Base-by-base conservation (phyloP, 2,113 vertebrate species). In the Vimba vimba region DNA sequence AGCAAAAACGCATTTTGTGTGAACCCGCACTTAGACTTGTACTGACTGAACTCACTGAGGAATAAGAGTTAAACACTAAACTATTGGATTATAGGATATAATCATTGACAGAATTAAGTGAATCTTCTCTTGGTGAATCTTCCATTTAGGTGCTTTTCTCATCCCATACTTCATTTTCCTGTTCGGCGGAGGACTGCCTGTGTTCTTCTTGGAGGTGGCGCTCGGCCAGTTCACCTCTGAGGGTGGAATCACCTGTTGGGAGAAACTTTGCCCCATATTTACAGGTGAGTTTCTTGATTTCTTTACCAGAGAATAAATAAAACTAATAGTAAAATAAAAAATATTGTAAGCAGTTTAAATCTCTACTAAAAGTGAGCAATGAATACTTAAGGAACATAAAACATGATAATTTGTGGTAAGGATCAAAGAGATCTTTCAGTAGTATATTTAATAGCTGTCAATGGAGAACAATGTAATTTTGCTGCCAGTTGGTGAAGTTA, bases 171-270 rank as follows among this genome's bases (percentile, higher is more conserved):
- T 98, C 94, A 99, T 99, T 91, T 99, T 99, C 95, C 96, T 99
- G 95, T 98, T 99, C 88, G 98, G 98, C 75, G 97, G 98, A 74
- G 98, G 98, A 91, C 95, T 99, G 92, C 98, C 98, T 0, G 97
- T 99, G 91, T 99, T 99, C 91, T 99, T 99, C 95, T 95, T 99
- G 95, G 98, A 99, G 94, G 97, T 99, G 76, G 96, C 96, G 69
- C 94, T 99, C 79, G 98, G 98, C 90, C 98, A 99, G 94, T 99
- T 96, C 94, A 99, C 98, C 92, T 99, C 98, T 1, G 95, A 99
- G 95, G 98, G 98, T n/a, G 98, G 98, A 89, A 99, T 99, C 94
- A 99, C 98, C 87, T 99, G 97, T 95, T 99, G 98, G 98, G 97
- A 96, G 88, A 99, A 97, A 94, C 97, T 99, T 93, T 99, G 97